Evolutionary conservation across 2,113 vertebrate genomes (phyloP).

Genomic region (Pygoscelis adeliae): DNA sequence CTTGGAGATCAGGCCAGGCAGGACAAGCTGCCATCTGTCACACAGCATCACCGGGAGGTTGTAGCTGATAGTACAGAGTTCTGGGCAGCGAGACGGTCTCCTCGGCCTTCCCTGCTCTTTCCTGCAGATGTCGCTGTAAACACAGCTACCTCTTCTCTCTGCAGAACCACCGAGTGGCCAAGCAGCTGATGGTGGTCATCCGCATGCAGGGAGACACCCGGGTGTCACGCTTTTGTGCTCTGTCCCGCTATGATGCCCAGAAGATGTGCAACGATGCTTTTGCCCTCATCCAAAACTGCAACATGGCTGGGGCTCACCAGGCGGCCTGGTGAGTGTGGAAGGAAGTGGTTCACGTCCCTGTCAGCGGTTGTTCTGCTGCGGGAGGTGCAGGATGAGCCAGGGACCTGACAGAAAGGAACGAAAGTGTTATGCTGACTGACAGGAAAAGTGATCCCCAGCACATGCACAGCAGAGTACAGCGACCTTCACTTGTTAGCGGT

Average conservation of each 20-base stretch:
- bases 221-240: conserved; percentile 87
- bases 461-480: accelerated
- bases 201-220: conserved; percentile 83
- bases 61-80: not conserved
- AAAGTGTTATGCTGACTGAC: not conserved
- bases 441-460: not conserved
- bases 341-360: accelerated
- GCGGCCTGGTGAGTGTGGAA: conserved; percentile 85
- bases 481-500: accelerated
- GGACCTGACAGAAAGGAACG: not conserved
- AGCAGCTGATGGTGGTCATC: conserved; percentile 83
- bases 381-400: not conserved
- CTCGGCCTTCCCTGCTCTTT: not conserved
- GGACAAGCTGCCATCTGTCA: not conserved
- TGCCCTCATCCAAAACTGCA: conserved; percentile 87
- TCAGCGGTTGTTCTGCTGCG: not conserved
- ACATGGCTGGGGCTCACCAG: conserved; percentile 84
- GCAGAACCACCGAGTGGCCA: conserved; percentile 90
- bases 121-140: conserved; percentile 45
- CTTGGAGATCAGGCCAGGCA: not conserved
- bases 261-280: conserved; percentile 88
- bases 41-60: not conserved
- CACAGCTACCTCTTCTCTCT: not conserved
- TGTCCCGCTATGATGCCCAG: conserved; percentile 85
- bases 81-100: not conserved